Evolutionary conservation across 2,888 invertebrate genomes (phyloP).

Genomic region (Strigamia crassipes): DNA sequence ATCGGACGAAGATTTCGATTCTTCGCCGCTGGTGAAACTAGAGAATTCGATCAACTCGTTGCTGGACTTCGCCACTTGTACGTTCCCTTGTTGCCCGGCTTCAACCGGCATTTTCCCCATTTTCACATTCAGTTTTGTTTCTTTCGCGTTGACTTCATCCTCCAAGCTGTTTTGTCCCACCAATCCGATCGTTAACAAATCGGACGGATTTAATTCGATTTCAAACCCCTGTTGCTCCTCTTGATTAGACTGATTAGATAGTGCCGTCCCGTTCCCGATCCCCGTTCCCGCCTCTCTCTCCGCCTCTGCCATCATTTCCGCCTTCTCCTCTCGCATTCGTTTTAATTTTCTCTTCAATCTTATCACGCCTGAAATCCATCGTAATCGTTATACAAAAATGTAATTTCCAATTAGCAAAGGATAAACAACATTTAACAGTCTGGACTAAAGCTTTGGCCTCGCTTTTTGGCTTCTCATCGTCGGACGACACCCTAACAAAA

Average conservation of each 20-base stretch:
- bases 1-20: constrained; percentile 22
- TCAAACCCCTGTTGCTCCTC: neutral
- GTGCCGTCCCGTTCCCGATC: no score
- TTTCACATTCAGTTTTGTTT: neutral
- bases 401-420: neutral
- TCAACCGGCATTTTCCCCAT: neutral
- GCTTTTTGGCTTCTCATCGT: neutral
- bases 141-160: neutral
- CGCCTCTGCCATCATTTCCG: neutral
- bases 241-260: no score
- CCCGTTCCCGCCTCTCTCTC: no score
- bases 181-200: neutral
- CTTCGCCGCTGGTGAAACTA: neutral
- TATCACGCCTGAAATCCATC: neutral
- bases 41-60: neutral
- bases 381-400: neutral
- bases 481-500: neutral
- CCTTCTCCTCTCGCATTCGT: neutral
- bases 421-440: neutral
- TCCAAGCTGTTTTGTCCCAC: neutral
- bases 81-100: neutral
- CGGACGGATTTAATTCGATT: neutral
- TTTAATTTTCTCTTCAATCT: neutral
- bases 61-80: neutral
- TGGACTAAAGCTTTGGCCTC: neutral